Percentiles rank a stretch among this genome's conserved stretches.
phyloP scores from a whole-genome alignment of 30 jellyfish, hydroid and myxozoan species.

The Catostylus mosaicus region DNA sequence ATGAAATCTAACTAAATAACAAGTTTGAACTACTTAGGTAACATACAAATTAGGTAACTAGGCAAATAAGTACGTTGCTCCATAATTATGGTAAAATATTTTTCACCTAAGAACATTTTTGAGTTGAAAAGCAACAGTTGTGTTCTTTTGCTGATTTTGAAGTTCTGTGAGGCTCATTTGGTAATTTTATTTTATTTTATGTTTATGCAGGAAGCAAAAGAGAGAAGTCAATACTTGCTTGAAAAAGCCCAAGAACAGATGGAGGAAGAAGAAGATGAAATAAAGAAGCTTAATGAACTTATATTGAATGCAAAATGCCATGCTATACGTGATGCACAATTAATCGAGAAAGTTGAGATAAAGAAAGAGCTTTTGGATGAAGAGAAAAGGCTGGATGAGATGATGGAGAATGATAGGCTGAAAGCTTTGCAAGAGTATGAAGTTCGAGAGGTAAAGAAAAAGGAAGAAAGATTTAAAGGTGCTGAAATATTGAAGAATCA shows the following conservation, averaged over 20 bases:
- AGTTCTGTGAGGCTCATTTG: neutral
- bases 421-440: conserved; percentile 91
- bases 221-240: conserved; percentile 84
- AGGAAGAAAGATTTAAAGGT: conserved; percentile 86
- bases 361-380: conserved; percentile 93
- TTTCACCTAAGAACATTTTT: too few relatives aligned
- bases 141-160: neutral
- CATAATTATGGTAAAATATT: too few relatives aligned
- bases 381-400: conserved; percentile 93
- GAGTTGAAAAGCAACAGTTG: neutral
- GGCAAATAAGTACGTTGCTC: too few relatives aligned
- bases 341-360: conserved; percentile 92
- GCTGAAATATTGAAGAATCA: conserved; percentile 90
- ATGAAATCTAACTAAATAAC: too few relatives aligned
- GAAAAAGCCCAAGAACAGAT: conserved; percentile 96
- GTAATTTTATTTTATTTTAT: too few relatives aligned
- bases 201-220: conserved; percentile 89
- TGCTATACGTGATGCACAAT: conserved; percentile 98
- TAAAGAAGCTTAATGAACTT: conserved; percentile 89
- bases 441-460: conserved; percentile 76
- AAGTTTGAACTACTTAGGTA: too few relatives aligned
- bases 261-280: conserved; percentile 99
- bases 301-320: conserved; percentile 97
- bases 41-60: too few relatives aligned
- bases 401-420: conserved; percentile 98